Conservation (phyloP, 2,797 vertebrate genomes). For the Syngnathus acus region DNA sequence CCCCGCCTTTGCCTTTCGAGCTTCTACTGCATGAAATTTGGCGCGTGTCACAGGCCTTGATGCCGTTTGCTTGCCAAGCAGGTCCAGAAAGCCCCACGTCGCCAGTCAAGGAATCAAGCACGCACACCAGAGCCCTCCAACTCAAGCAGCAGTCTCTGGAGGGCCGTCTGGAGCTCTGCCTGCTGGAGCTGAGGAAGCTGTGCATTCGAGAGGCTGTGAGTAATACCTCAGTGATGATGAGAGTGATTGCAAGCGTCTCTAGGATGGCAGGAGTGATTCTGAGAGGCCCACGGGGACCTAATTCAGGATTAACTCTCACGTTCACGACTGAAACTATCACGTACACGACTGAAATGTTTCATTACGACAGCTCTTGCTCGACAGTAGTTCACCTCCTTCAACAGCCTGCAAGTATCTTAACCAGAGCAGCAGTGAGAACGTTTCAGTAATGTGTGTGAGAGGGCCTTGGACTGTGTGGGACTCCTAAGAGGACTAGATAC, state of each 20-base stretch:
- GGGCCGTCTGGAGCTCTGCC: constrained; percentile 77
- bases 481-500: no score
- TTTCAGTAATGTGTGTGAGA: neutral
- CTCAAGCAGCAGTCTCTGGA: constrained; percentile 82
- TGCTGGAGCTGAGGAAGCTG: constrained; percentile 82
- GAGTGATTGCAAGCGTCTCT: neutral
- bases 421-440: neutral
- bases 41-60: neutral
- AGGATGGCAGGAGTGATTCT: neutral
- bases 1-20: neutral
- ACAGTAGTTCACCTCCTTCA: neutral
- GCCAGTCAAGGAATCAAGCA: constrained; percentile 73
- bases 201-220: constrained; percentile 90
- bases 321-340: neutral
- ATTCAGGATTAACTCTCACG: neutral
- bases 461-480: no score
- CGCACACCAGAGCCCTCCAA: constrained; percentile 72
- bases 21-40: neutral
- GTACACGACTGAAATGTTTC: neutral
- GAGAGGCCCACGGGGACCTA: neutral
- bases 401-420: neutral
- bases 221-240: constrained; percentile 6
- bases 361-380: neutral
- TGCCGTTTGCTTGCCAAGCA: constrained; percentile 32
- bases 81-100: constrained; percentile 79